Evolutionary conservation across 2,888 invertebrate genomes (phyloP), one percentile per base, ranked within the genome.

Genomic region (Macrophya annulata): DNA sequence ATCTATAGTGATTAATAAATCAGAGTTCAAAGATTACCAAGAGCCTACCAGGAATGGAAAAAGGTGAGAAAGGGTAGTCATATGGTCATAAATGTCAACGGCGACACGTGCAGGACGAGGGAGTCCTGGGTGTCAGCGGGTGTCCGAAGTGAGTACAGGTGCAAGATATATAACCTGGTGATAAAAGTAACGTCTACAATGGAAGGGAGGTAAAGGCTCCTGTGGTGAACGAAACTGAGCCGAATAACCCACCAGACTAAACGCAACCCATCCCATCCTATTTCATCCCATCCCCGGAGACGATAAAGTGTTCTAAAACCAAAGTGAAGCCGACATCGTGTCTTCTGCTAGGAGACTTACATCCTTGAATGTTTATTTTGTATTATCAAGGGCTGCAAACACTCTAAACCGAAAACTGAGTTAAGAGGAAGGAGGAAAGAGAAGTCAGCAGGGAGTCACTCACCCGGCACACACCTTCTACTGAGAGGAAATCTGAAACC

Each of bases 181-280:
- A 90, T 91, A 90, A 90, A 90, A 90, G 88, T 90, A 91, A 91
- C 88, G 88, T 87, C 72, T 85, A 87, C 86, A 86, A 87, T 90
- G 37, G 31, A 2, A 43, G 72, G 25, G 43, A 6, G 25, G n/a
- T 1, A 15, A 6, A n/a, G 37, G 37, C 77, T 77, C 55, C 55
- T 37, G 77, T 31, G 40, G 45, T 84, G 59, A 83, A 51, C 79
- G 84, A 87, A 88, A 86, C 72, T 76, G 51, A 76, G 43, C 40
- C 59, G 74, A 62, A 84, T 77, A 84, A 45, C 72, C 43, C 72
- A 85, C 82, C 31, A n/a, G 21, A 10, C 45, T 45, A 45, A 74
- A 68, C n/a, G 21, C 74, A 4, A 21, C 31, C 31, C 55, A 43
- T 45, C 17, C 31, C 76, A 31, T 51, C 15, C 76, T 25, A 43